Evolutionary conservation across 2,888 invertebrate genomes (phyloP), one percentile per base, ranked within the genome.

Genomic region (Ennomos quercinarius): DNA sequence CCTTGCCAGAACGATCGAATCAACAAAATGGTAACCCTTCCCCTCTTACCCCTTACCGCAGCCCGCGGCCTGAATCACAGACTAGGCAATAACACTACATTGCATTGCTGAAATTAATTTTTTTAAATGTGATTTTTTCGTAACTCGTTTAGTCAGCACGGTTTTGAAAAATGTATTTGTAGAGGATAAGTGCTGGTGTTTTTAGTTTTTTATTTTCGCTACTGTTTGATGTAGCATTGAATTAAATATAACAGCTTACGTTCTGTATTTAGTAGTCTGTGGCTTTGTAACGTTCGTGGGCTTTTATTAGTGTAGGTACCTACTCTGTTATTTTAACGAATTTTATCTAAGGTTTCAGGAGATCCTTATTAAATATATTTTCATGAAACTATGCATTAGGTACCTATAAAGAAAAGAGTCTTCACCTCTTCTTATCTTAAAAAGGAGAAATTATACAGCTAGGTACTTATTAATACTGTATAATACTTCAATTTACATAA

Each of bases 231-330:
- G 1, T 3, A 17, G 27, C 12, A 38, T 41, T 38, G 13, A 9
- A 35, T 37, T 9, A 13, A 35, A 42, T 9, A 12, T 13, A 9
- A 8, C 17, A 9, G 35, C 10, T 51, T 55, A 41, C 4, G 17
- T 65, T 71, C 78, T 76, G 73, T 61, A 72, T 63, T 49, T 43
- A 47, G 10, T 77, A 76, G 47, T 57, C 88, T 89, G 77, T 83
- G 80, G 59, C 59, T 53, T 63, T 55, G 8, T 54, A 66, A 58
- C 36, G 41, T 55, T 55, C 27, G 11, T 8, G 68, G 71, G 80
- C 64, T 77, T 82, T 85, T 85, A 72, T 80, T 84, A 73, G 65
- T 74, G 87, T 82, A 71, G 61, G 46, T 17, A 4, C 17, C n/a
- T n/a, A n/a, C n/a, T n/a, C 8, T 3, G 10, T 39, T 52, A 27